Conservation (phyloP, 2,797 vertebrate genomes). For the Sardinella longiceps region DNA sequence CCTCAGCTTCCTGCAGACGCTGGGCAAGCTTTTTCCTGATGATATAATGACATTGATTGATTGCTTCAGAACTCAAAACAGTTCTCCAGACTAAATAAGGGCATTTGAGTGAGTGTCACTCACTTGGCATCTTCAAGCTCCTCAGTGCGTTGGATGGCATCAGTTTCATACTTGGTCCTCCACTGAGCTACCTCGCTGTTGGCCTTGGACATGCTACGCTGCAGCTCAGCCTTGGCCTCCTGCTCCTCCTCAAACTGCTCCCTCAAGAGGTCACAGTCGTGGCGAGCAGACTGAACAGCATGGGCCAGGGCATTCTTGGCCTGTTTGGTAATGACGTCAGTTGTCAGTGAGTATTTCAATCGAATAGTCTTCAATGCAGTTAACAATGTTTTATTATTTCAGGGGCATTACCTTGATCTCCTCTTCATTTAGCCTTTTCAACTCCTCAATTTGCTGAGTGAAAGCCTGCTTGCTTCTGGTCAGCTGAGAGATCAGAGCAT, state of each 20-base stretch:
- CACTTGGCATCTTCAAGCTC: constrained; percentile 80
- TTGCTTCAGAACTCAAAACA: too few species aligned
- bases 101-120: not conserved
- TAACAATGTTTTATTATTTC: not conserved
- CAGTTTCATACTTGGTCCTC: constrained; percentile 80
- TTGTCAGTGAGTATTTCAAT: not conserved
- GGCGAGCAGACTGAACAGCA: constrained; percentile 80
- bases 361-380: too few species aligned
- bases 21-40: constrained; percentile 84
- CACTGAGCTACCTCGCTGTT: constrained; percentile 81
- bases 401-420: constrained; percentile 64
- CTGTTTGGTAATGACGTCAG: not conserved
- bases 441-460: constrained; percentile 87
- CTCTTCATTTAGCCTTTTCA: constrained; percentile 84
- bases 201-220: constrained; percentile 78
- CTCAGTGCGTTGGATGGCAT: constrained; percentile 80
- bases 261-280: constrained; percentile 83
- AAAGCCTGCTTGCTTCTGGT: constrained; percentile 87
- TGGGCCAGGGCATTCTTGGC: constrained; percentile 87
- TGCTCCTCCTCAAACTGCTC: constrained; percentile 82
- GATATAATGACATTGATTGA: not conserved
- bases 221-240: constrained; percentile 78
- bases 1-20: constrained; percentile 57
- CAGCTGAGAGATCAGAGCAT: constrained; percentile 83
- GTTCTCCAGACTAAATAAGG: too few species aligned